A percentile compares a stretch with the other conserved stretches of the same genome.
These are phyloP conservation scores for Apistogramma diplotaenia DNA, from an alignment of 2,113 vertebrate species.

Conservation along the genomic window DNA sequence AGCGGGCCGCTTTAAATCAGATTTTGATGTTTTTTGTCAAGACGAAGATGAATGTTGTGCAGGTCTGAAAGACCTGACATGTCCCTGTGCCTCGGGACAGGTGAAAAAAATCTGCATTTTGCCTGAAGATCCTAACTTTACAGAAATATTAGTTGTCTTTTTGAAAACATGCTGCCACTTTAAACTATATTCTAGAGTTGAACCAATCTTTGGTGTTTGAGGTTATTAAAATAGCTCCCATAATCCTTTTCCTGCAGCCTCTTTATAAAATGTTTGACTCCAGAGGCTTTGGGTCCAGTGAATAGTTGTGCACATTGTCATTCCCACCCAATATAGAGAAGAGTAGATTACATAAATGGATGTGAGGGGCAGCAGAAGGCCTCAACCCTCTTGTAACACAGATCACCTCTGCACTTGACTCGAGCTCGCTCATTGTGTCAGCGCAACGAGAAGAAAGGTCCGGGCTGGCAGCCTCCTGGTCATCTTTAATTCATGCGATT, in stretches of 20 bases:
- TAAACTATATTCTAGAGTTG: background rate
- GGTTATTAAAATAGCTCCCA: background rate
- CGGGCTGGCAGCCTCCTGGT: conserved; percentile 57
- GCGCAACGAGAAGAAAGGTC: conserved; percentile 21
- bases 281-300: background rate
- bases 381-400: conserved; percentile 50
- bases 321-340: background rate
- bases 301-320: background rate
- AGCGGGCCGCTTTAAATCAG: background rate
- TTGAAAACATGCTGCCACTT: background rate
- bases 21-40: background rate
- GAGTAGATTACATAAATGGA: conserved; percentile 30
- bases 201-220: background rate
- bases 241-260: background rate
- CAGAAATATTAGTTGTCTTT: background rate
- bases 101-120: background rate
- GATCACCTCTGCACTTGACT: conserved; percentile 54
- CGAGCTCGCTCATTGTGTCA: conserved; percentile 50
- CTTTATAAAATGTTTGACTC: background rate
- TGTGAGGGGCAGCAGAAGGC: conserved; percentile 16
- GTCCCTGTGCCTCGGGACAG: background rate
- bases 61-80: background rate
- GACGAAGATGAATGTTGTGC: background rate
- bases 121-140: too few species aligned
- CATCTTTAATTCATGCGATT: conserved; percentile 74